Evolutionary conservation across 2,888 invertebrate genomes (phyloP).

Genomic region (Drosophila picticornis): DNA sequence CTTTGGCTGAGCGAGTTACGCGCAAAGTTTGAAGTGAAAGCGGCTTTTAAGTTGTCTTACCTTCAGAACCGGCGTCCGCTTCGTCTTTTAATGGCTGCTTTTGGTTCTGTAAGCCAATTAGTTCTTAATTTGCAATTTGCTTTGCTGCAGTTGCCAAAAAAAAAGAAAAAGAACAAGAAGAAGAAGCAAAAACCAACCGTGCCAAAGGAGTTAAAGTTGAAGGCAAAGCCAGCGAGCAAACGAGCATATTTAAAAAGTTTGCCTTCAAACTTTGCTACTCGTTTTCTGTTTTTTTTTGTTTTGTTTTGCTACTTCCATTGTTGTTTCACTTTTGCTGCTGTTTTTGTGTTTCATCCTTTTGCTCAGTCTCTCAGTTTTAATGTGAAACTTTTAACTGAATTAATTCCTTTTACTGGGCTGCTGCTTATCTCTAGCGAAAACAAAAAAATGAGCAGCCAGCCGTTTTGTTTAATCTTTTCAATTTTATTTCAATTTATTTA

Average conservation of each 20-base stretch:
- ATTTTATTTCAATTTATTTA: conserved; percentile 27
- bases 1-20: conserved; percentile 61
- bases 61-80: conserved; percentile 23
- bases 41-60: conserved; percentile 59
- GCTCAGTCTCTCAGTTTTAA: conserved; percentile 53
- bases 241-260: conserved; percentile 80
- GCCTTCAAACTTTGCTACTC: conserved; percentile 69
- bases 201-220: conserved; percentile 74
- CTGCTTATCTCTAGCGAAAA: conserved; percentile 52
- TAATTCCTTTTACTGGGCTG: conserved; percentile 76
- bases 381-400: conserved; percentile 79
- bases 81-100: conserved; percentile 73
- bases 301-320: conserved; percentile 32
- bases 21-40: conserved; percentile 74
- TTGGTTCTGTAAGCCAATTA: conserved; percentile 81
- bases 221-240: conserved; percentile 72
- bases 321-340: conserved; percentile 43
- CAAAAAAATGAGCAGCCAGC: conserved; percentile 60
- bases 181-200: conserved; percentile 31
- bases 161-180: conserved; percentile 8
- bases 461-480: conserved; percentile 74
- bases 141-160: conserved; percentile 71
- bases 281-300: conserved; percentile 27
- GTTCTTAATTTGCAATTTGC: conserved; percentile 81
- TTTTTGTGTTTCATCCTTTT: conserved; percentile 29